Percentiles rank a stretch among this genome's conserved stretches.
These are phyloP conservation scores for Dolichomitus sp. DNA, from an alignment of 2,888 invertebrate genomes.

Conservation along the genomic window DNA sequence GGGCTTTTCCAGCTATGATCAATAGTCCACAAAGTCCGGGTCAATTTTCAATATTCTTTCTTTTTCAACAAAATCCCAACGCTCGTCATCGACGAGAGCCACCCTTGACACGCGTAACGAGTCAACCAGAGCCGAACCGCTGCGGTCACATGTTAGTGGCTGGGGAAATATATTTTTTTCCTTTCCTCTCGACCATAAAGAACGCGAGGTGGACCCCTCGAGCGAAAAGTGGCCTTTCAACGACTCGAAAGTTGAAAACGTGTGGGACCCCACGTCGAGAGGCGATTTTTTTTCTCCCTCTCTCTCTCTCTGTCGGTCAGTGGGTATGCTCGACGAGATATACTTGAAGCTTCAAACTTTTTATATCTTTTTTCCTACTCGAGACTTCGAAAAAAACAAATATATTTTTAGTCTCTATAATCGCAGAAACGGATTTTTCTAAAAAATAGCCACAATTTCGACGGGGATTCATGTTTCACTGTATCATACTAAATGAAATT, in stretches of 20 bases:
- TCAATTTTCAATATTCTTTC: conserved; percentile 16
- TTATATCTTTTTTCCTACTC: conserved; percentile 25
- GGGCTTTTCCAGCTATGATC: too few species aligned
- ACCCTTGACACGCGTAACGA: conserved; percentile 54
- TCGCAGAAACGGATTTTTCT: conserved; percentile 23
- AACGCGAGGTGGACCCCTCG: conserved; percentile 70
- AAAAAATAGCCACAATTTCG: conserved; percentile 39
- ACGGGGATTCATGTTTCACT: conserved; percentile 24
- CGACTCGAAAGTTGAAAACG: conserved; percentile 71
- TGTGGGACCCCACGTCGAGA: conserved; percentile 81
- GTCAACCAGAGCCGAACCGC: conserved; percentile 53
- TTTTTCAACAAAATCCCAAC: background rate
- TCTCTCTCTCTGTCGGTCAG: conserved; percentile 47
- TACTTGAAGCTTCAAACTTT: conserved; percentile 41
- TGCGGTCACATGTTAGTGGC: conserved; percentile 75
- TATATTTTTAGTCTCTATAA: conserved; percentile 36
- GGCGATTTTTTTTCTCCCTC: conserved; percentile 59
- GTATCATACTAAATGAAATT: conserved; percentile 6
- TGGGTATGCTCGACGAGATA: conserved; percentile 26
- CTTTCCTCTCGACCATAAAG: conserved; percentile 42
- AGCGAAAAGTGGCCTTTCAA: conserved; percentile 77
- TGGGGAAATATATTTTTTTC: conserved; percentile 71
- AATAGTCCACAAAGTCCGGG: too few species aligned
- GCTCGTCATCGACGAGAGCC: conserved; percentile 24
- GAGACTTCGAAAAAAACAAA: conserved; percentile 28